Base-by-base conservation (phyloP, 2,888 invertebrate genomes). In the Andrena flavipes region DNA sequence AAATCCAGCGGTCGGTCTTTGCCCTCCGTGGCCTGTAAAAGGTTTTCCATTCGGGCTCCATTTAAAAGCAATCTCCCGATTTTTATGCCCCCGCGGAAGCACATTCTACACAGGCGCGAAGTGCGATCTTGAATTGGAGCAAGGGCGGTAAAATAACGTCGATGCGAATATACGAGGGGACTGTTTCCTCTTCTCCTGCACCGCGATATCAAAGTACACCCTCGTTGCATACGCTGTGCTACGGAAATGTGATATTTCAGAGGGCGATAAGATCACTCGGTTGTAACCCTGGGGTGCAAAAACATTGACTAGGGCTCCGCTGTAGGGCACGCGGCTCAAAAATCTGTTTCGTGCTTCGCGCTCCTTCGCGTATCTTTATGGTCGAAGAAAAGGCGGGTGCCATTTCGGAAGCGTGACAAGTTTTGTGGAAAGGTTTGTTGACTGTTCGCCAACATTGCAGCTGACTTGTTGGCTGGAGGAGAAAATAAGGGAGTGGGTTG, bases 211-310 rank as follows among this genome's bases (percentile, higher is more conserved):
- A 68, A 56, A 8, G 30, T 2, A 4, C 35, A 35, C 56, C n/a
- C 16, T 30, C 51, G 30, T n/a, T 51, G 67, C 63, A 8, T 51
- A 13, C 42, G 26, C 20, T 26, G 51, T 54, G 42, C 13, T 33
- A 48, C 63, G 33, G 33, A 79, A 79, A 79, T 79, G 56, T 69
- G 78, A 76, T 76, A 69, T 69, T 63, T 76, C 63, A 48, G 67
- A 62, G 51, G 30, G 30, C 62, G 68, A 76, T 76, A 62, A 69
- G 68, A 68, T 30, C 64, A 13, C 29, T 23, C 30, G n/a, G 23
- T 16, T 51, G 49, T 30, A 48, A 35, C 65, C 23, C 33, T 7
- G 60, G 29, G n/a, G 49, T 26, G 63, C 20, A 76, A 64, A 79
- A 79, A 76, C 77, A 79, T 76, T 69, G 51, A 54, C 33, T 16